These are phyloP conservation scores for Bradypus variegatus DNA, from an alignment of 2,797 vertebrate species.

Conservation along the genomic window DNA sequence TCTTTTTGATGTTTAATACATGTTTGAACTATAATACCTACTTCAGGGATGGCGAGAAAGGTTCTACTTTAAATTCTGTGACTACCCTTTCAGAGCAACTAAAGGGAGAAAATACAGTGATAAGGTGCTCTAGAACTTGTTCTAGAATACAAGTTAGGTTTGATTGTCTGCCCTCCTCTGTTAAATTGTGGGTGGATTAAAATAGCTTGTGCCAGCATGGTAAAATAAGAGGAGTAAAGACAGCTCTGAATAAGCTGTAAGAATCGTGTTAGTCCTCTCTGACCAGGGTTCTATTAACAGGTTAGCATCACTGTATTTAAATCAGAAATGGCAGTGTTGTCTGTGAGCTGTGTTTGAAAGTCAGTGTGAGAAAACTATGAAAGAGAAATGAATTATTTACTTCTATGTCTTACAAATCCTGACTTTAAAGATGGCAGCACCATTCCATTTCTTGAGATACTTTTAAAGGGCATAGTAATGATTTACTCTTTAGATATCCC, in stretches of 20 bases:
- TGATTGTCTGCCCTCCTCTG: neutral
- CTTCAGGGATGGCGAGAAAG: neutral
- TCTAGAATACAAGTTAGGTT: constrained; percentile 26
- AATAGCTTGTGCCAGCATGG: constrained; percentile 11
- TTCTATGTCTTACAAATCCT: neutral
- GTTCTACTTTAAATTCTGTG: constrained; percentile 18
- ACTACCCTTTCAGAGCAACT: constrained; percentile 37
- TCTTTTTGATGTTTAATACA: neutral
- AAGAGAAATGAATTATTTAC: neutral
- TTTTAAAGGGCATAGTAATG: neutral
- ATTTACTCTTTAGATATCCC: neutral
- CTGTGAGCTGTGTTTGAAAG: constrained; percentile 23
- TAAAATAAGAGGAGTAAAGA: neutral
- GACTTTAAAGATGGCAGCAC: neutral
- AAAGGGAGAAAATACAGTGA: neutral
- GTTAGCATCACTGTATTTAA: constrained; percentile 37
- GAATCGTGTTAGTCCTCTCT: neutral
- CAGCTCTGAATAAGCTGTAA: neutral
- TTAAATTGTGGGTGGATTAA: constrained; percentile 52
- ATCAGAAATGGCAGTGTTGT: neutral
- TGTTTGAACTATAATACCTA: neutral
- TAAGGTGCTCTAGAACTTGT: constrained; percentile 22
- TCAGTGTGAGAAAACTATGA: neutral
- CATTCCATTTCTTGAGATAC: neutral
- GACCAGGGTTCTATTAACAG: constrained; percentile 13